phyloP scores from a whole-genome alignment of 2,113 vertebrate species.

The Glaucomys volans region DNA sequence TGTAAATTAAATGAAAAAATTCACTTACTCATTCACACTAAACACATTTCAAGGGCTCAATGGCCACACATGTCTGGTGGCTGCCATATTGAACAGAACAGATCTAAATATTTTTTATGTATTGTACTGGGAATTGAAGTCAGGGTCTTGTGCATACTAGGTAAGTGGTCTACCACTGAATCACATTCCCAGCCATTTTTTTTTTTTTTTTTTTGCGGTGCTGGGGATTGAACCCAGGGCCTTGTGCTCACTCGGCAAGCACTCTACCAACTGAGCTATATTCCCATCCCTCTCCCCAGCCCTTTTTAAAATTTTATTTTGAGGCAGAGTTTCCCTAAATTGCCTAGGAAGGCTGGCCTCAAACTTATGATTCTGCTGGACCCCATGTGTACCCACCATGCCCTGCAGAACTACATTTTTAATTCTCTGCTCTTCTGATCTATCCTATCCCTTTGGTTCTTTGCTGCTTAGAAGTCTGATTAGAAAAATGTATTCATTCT shows the following conservation, averaged over 20 bases:
- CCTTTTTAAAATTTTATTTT: neutral
- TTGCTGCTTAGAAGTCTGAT: neutral
- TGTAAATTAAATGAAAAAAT: conserved; percentile 45
- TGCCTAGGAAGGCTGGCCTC: neutral
- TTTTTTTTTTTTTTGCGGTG: too few species aligned
- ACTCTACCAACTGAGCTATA: too few species aligned
- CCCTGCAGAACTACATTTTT: neutral
- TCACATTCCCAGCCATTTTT: neutral
- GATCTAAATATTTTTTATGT: neutral
- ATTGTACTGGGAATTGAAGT: neutral
- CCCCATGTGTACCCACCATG: neutral
- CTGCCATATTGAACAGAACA: neutral
- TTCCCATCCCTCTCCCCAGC: too few species aligned
- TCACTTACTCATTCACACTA: neutral
- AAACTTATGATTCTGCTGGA: neutral
- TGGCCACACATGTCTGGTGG: neutral
- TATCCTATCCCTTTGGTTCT: conserved; percentile 11
- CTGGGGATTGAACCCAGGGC: too few species aligned
- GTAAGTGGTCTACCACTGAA: neutral
- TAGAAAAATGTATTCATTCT: conserved; percentile 14
- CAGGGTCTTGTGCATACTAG: neutral
- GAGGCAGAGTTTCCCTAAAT: neutral
- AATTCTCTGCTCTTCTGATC: conserved; percentile 32
- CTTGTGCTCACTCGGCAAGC: too few species aligned
- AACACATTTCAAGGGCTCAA: neutral